A percentile compares a stretch with the other conserved stretches of the same genome.
phyloP scores from a whole-genome alignment of 1,140 invertebrate species.

The Harpegnathos saltator region DNA sequence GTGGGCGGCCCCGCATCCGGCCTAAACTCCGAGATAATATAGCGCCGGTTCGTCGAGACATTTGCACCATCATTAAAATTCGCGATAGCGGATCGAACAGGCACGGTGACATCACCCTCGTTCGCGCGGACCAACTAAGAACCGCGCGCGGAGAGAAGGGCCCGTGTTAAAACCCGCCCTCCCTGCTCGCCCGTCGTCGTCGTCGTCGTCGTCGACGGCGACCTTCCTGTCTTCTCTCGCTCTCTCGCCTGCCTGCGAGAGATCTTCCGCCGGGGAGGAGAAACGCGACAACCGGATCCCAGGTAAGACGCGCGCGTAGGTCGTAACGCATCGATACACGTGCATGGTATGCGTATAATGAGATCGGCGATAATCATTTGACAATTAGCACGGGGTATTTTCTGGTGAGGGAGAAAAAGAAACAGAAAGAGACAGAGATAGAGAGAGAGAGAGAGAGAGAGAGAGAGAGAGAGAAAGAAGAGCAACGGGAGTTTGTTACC shows the following conservation, averaged over 20 bases:
- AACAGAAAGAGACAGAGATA: too few species aligned
- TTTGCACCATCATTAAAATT: slow-evolving; percentile 87
- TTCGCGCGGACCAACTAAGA: slow-evolving; percentile 84
- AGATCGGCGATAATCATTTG: slow-evolving; percentile 82
- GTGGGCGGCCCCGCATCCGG: slow-evolving; percentile 85
- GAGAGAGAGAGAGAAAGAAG: neutral
- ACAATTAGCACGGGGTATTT: slow-evolving; percentile 82
- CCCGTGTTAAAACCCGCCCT: slow-evolving; percentile 74
- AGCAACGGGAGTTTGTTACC: too few species aligned
- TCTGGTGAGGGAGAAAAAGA: neutral
- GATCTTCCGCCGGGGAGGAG: slow-evolving; percentile 32
- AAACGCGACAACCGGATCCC: slow-evolving; percentile 29
- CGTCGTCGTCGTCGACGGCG: neutral
- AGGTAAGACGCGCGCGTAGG: slow-evolving; percentile 34
- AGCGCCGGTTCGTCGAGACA: slow-evolving; percentile 84
- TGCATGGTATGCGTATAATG: slow-evolving; percentile 82
- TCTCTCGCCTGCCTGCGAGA: neutral
- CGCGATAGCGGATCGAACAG: slow-evolving; percentile 86
- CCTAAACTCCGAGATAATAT: slow-evolving; percentile 85
- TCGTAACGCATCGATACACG: slow-evolving; percentile 76
- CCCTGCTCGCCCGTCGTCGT: slow-evolving; percentile 48
- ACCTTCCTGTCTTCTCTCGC: slow-evolving; percentile 31
- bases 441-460: neutral
- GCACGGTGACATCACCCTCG: slow-evolving; percentile 84
- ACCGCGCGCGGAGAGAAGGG: slow-evolving; percentile 78